Conservation (phyloP, 2,888 invertebrate genomes). For the Frankliniella intonsa region DNA sequence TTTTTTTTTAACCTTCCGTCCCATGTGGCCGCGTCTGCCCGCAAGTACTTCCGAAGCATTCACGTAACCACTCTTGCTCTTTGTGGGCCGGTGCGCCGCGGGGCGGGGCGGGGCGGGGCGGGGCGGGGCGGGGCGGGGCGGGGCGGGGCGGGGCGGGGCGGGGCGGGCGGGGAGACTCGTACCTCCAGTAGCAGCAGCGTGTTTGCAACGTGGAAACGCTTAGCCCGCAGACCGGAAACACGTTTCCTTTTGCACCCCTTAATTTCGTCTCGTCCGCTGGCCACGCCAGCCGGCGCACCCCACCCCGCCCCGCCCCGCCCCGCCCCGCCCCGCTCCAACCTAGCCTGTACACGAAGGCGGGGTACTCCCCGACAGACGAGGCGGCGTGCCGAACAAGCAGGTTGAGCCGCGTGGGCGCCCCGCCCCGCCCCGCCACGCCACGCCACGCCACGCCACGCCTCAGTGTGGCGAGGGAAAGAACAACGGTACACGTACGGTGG, state of each 20-base stretch:
- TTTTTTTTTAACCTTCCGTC: too few relatives aligned
- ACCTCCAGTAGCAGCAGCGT: not conserved
- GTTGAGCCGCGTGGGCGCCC: not conserved
- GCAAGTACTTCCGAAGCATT: too few relatives aligned
- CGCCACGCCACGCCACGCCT: not conserved
- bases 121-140: too few relatives aligned
- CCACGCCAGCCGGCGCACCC: not conserved
- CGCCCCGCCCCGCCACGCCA: not conserved
- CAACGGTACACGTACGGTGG: not conserved
- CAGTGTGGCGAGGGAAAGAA: not conserved
- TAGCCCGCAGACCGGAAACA: not conserved
- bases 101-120: too few relatives aligned
- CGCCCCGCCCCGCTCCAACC: not conserved
- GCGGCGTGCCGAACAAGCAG: not conserved
- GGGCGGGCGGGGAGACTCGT: too few relatives aligned
- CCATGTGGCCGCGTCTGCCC: too few relatives aligned
- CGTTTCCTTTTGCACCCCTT: constrained; percentile 1
- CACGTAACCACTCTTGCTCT: too few relatives aligned
- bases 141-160: too few relatives aligned
- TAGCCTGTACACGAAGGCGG: not conserved
- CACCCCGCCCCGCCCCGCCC: not conserved
- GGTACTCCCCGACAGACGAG: not conserved
- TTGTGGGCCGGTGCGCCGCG: too few relatives aligned
- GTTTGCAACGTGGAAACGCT: constrained; percentile 6
- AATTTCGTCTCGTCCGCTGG: not conserved